Evolutionary conservation across 2,113 vertebrate species (phyloP).

Genomic region (Mesocricetus auratus): DNA sequence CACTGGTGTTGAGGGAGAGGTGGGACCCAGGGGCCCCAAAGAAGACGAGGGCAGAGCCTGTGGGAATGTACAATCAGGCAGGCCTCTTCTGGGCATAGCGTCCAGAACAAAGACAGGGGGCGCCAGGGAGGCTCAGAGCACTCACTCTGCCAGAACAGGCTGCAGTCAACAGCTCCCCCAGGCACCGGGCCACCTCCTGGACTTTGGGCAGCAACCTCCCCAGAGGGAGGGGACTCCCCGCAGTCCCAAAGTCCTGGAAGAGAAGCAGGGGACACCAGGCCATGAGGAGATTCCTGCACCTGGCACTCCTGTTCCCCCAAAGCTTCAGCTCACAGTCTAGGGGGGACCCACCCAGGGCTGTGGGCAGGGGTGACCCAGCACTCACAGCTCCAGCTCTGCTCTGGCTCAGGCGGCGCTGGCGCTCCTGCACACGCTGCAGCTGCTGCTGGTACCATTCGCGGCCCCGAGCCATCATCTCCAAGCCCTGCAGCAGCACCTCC

Average conservation of each 20-base stretch:
- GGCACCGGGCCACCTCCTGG: slow-evolving; percentile 94
- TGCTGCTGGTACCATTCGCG: slow-evolving; percentile 95
- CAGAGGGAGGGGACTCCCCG: slow-evolving; percentile 87
- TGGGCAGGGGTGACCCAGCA: not conserved
- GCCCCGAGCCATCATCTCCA: slow-evolving; percentile 93
- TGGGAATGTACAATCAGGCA: not conserved
- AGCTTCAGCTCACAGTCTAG: not conserved
- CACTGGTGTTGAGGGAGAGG: slow-evolving; percentile 64
- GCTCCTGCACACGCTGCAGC: slow-evolving; percentile 93
- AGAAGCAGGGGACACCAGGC: not conserved
- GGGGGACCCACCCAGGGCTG: not conserved
- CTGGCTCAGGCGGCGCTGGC: slow-evolving; percentile 91
- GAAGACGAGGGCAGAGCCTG: slow-evolving; percentile 82
- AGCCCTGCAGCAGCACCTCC: slow-evolving; percentile 93
- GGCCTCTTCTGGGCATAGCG: not conserved
- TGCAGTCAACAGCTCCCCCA: slow-evolving; percentile 92
- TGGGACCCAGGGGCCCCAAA: not conserved
- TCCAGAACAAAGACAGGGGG: not conserved
- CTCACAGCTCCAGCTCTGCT: slow-evolving; percentile 88
- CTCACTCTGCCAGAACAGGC: slow-evolving; percentile 88
- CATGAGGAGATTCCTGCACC: fast-evolving
- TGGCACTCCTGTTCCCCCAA: not conserved
- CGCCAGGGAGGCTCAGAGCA: not conserved
- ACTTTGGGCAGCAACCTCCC: slow-evolving; percentile 92
- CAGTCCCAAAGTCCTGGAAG: slow-evolving; percentile 89